Conservation (phyloP, 1,140 invertebrate species). For the Drosophila ogumai region DNA sequence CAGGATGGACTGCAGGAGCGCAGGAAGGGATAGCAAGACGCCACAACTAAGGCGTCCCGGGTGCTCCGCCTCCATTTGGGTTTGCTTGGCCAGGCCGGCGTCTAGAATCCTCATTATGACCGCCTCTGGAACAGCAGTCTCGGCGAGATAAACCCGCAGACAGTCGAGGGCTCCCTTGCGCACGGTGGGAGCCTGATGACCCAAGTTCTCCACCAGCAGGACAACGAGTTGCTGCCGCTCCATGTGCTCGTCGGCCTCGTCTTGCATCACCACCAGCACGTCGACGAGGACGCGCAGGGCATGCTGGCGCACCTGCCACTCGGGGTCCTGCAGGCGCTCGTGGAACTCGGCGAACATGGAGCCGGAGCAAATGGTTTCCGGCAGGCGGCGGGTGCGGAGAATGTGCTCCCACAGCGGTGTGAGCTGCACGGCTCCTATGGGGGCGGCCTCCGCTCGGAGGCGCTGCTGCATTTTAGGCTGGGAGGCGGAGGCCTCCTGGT, state of each 20-base stretch:
- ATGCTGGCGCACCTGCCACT: constrained; percentile 92
- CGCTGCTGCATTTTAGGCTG: constrained; percentile 56
- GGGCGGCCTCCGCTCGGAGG: constrained; percentile 20
- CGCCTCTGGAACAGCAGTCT: constrained; percentile 87
- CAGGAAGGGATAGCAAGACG: constrained; percentile 88
- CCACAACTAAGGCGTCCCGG: constrained; percentile 88
- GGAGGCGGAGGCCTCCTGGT: constrained; percentile 33
- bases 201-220: constrained; percentile 90
- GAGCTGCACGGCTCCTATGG: constrained; percentile 85
- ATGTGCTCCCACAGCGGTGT: constrained; percentile 92
- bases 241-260: constrained; percentile 88
- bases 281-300: constrained; percentile 91
- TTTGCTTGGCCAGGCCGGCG: constrained; percentile 86
- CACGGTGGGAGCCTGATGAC: constrained; percentile 90
- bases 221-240: constrained; percentile 86
- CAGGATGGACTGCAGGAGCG: constrained; percentile 86
- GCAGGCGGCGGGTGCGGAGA: constrained; percentile 87
- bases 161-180: constrained; percentile 90
- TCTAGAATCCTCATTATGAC: constrained; percentile 88
- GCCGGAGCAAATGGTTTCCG: constrained; percentile 88
- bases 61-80: constrained; percentile 86
- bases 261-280: constrained; percentile 89
- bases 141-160: constrained; percentile 88
- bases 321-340: constrained; percentile 90
- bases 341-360: constrained; percentile 89